Evolutionary conservation across 1,140 invertebrate genomes (phyloP), one percentile per base, ranked within the genome.

Genomic region (Drosophila cardini): DNA sequence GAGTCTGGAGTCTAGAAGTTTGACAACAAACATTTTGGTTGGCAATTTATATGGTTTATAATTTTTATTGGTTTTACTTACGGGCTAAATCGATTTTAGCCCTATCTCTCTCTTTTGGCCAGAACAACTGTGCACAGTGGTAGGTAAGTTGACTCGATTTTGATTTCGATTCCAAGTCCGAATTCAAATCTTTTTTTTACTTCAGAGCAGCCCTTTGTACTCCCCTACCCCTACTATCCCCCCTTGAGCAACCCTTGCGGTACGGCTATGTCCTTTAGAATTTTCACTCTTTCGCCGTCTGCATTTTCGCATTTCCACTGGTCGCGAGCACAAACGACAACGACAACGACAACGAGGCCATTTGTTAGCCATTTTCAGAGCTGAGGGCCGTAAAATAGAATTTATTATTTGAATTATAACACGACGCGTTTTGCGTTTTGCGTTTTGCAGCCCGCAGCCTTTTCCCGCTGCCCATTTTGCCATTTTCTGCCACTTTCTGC

Each of bases 351-450:
- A 72, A 72, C 70, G 55, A 72, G 64, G 64, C 58, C 61, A 45
- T 67, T 86, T 71, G 72, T 70, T 72, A 70, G 78, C 82, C 78
- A 58, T 60, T 67, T 80, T 53, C 50, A 36, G 56, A 16, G 16
- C 50, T 32, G 64, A 43, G 40, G 68, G 72, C 62, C 84, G 79
- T 86, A 77, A 83, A 83, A 79, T 72, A 71, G 72, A 87, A 83
- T 87, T 83, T 89, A 89, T 89, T 87, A 80, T 87, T 87, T 77
- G 69, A 72, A 77, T 71, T 84, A 83, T 62, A 61, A 57, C 46
- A 52, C 55, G 32, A 65, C 34, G 60, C 74, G 16, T 43, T 53
- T 26, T 26, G 21, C 74, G 16, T 43, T 53, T 26, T 26, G 21
- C 21, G 21, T 26, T 26, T 26, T 26, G 21, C 21, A 26, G 55